Conservation (phyloP, 2,797 vertebrate species). For the Pantherophis alleghaniensis region DNA sequence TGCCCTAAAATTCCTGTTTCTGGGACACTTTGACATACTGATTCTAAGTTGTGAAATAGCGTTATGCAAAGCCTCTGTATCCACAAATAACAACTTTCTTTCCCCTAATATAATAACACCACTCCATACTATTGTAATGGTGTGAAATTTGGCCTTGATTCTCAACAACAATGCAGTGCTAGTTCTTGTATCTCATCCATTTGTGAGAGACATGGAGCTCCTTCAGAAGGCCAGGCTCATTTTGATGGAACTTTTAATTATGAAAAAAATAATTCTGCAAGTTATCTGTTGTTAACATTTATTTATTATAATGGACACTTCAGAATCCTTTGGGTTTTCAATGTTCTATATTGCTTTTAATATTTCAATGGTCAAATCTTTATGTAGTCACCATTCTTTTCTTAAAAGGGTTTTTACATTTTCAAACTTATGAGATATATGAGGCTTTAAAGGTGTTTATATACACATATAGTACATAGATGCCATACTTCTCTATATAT, state of each 20-base stretch:
- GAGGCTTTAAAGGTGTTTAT: background rate
- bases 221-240: background rate
- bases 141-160: background rate
- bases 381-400: background rate
- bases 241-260: background rate
- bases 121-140: background rate
- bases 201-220: background rate
- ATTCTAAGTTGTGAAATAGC: background rate
- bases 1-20: background rate
- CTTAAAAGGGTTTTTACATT: background rate
- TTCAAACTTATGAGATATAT: constrained; percentile 10
- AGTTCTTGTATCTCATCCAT: background rate
- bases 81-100: no score
- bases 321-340: background rate
- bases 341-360: background rate
- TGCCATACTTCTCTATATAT: background rate
- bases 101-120: background rate
- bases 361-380: background rate
- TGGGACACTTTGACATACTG: background rate
- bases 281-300: background rate
- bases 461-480: no score
- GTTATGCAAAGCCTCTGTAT: background rate
- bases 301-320: background rate
- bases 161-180: background rate
- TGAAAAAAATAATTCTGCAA: background rate